Base-by-base conservation (phyloP, 2,888 invertebrate species). In the Spisula solida region DNA sequence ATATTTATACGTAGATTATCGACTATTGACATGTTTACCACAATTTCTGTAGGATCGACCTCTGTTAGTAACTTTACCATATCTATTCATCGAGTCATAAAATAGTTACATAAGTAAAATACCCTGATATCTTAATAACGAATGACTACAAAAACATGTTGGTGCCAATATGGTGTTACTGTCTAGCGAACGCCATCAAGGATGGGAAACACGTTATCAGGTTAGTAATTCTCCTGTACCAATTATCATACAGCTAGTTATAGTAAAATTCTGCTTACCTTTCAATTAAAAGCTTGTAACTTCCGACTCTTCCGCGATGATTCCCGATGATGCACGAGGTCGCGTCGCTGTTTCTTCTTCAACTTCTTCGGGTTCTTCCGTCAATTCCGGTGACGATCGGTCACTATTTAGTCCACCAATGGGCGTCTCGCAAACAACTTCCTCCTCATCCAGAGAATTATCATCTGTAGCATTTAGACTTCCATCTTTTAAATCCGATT, bases 401-500 rank as follows among this genome's bases (percentile, higher is more conserved):
- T 31, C 55, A 8, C 75, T 82, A 31, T 83, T 81, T 34, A 66
- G 31, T 20, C 84, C 70, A 70, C 93, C 93, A 20, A 89, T 86
- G 12, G 94, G 94, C 25, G 81, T 81, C 12, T 93, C 94, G 81
- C 93, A 93, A 14, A 93, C 94, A 16, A 88, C 92, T 18, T 90
- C 90, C 55, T 93, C 93, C 31, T 90, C 93, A 41, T 93, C 91
- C 10, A 93, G 81, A 48, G 91, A 92, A 29, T 88, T 93, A 25
- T 92, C 93, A 85, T 93, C 93, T 48, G 91, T 75, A 18, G 91
- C 91, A n/a, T 80, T 91, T 29, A 93, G 85, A 86, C 90, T 91
- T 75, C 93, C 92, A 51, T 94, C 93, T 82, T 94, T 94, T 14
- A 92, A 88, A 66, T 95, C 95, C 84, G 95, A 95, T 80, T 96